Base-by-base conservation (phyloP, 2,888 invertebrate species). In the Drosophila meridiana region DNA sequence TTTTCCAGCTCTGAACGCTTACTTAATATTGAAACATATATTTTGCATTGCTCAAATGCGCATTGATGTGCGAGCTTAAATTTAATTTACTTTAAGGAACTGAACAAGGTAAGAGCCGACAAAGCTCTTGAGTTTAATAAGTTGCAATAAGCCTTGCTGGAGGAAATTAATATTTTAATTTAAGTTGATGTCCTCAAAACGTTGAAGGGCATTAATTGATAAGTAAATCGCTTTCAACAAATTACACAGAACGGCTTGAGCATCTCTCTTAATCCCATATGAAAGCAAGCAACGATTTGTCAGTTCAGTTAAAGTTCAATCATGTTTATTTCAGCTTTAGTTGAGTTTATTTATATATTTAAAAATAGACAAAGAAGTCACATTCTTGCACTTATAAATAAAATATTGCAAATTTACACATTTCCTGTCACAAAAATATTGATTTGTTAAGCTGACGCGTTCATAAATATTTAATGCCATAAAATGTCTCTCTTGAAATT, bases 21-120 rank as follows among this genome's bases (percentile, higher is more conserved):
- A 20, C 52, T 45, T 36, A 34, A 66, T 60, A 50, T 52, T 50
- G 34, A 2, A n/a, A 20, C 36, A 42, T 6, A 7, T 60, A 3
- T 8, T 38, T 34, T 30, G 8, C n/a, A n/a, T 40, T 42, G 26
- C 3, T 3, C 14, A 40, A 28, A 30, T 59, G 20, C 13, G 13
- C 13, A 26, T 28, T 28, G 20, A 38, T 26, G 34, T 7, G 53
- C 1, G 3, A 20, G 34, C n/a, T 36, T 20, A 36, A 34, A 11
- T 52, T 50, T 11, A 2, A 20, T 20, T 11, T 34, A 34, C 34
- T 20, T 32, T 9, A 32, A n/a, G 3, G 3, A 7, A 28, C 28
- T 13, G 1, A 28, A 13, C 2, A 2, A 26, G 28, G 4, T 20
- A 20, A 20, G 20, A 20, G 20, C 20, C 1, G 20, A 20, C 28